Evolutionary conservation across 2,113 vertebrate genomes (phyloP).

Genomic region (Brachyhypopomus gauderio): DNA sequence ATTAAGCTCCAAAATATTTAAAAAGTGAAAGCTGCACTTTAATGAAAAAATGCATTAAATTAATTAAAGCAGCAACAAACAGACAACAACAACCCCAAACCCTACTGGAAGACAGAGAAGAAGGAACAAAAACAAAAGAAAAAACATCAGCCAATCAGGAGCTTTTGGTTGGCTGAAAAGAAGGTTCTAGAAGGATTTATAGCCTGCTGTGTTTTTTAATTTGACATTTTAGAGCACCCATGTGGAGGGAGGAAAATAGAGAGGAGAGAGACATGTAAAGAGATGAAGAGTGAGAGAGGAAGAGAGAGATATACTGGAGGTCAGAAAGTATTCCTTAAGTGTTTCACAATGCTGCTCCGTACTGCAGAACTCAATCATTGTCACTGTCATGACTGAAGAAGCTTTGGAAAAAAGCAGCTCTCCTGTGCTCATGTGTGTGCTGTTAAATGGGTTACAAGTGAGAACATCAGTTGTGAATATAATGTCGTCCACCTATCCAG

Average conservation of each 20-base stretch:
- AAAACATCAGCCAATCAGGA: conserved; percentile 18
- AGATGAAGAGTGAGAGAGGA: conserved; percentile 10
- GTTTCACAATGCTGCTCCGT: too few species aligned
- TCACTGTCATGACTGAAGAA: too few species aligned
- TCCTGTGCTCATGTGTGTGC: too few species aligned
- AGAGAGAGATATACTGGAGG: too few species aligned
- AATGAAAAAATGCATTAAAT: too few species aligned
- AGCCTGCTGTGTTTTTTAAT: conserved; percentile 26
- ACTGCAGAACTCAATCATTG: too few species aligned
- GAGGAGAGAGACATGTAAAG: neutral
- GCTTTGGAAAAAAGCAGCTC: too few species aligned
- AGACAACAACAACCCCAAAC: neutral
- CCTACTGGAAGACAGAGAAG: conserved; percentile 14
- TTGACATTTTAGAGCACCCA: conserved; percentile 4
- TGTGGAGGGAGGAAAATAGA: neutral
- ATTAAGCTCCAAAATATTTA: conserved; percentile 33
- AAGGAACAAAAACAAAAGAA: neutral
- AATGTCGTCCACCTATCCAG: too few species aligned
- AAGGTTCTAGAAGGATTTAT: conserved; percentile 24
- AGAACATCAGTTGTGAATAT: too few species aligned
- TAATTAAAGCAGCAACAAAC: neutral
- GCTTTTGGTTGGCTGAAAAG: conserved; percentile 17
- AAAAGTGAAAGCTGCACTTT: conserved; percentile 14
- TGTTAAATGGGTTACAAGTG: too few species aligned
- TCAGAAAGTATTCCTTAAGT: too few species aligned